Conservation (phyloP, 2,888 invertebrate species). For the Boloria selene region DNA sequence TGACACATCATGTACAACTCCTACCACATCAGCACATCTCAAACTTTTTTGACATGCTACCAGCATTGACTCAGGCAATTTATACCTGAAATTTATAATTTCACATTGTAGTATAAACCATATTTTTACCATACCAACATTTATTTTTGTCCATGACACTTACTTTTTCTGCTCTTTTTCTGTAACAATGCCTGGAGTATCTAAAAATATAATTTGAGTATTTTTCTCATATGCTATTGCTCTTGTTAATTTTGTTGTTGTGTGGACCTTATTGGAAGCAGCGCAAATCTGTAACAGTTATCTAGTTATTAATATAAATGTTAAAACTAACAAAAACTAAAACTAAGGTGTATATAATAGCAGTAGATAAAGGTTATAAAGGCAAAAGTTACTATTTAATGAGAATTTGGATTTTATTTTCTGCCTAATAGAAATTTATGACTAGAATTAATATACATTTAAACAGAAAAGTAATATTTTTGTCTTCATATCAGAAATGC, state of each 20-base stretch:
- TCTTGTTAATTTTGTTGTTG: constrained; percentile 88
- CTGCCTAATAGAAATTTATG: too few relatives aligned
- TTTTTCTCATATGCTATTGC: constrained; percentile 89
- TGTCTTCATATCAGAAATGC: constrained; percentile 37
- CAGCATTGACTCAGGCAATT: constrained; percentile 70
- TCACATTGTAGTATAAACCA: not conserved
- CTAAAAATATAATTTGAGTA: constrained; percentile 94
- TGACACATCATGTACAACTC: constrained; percentile 93
- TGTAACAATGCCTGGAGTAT: constrained; percentile 95
- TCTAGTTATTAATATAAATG: not conserved
- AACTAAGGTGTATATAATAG: too few relatives aligned
- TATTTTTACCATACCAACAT: constrained; percentile 1
- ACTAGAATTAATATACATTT: too few relatives aligned
- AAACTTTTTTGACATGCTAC: constrained; percentile 83
- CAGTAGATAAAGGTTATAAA: too few relatives aligned
- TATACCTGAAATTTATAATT: constrained; percentile 53
- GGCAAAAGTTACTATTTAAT: too few relatives aligned
- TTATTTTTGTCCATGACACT: constrained; percentile 41
- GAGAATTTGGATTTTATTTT: too few relatives aligned
- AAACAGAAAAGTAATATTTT: not conserved
- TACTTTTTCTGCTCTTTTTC: constrained; percentile 86
- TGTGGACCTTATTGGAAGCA: constrained; percentile 95
- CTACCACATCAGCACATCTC: constrained; percentile 89
- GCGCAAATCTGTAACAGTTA: constrained; percentile 88
- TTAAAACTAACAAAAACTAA: too few relatives aligned